Evolutionary conservation across 1,140 invertebrate genomes (phyloP), one percentile per base, ranked within the genome.

Genomic region (Drosophila nigromelanica): DNA sequence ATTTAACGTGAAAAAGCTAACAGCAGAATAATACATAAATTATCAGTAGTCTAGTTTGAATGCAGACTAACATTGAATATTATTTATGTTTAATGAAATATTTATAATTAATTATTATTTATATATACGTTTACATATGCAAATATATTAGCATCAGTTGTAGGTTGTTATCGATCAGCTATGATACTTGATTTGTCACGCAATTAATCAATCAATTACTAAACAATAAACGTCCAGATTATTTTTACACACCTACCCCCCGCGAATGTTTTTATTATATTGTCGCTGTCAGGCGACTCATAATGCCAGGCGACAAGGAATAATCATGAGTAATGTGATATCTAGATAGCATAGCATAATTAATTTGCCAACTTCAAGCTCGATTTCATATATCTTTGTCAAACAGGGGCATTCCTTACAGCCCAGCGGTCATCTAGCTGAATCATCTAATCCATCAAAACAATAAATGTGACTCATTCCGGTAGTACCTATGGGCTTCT

Each of bases 281-380:
- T 52, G 30, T 54, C 21, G 5, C 27, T 15, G 50, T 15, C 50
- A 18, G 7, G 5, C 45, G 24, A 33, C 21, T n/a, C 43, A 55
- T 24, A 39, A 30, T 48, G 21, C 10, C 10, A 30, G 12, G 39
- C 56, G 18, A 35, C 35, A 15, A n/a, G 27, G 24, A 40, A 30
- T 39, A n/a, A n/a, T 18, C 18, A 37, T 59, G 62, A 59, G 54
- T 56, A 72, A 67, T 30, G 30, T 5, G 30, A 27, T 14, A 59
- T 52, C 43, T 18, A 50, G 68, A 71, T 71, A 71, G 24, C 1
- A 11, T n/a, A n/a, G 15, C 51, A 37, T 59, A 72, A 72, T 71
- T 64, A 56, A 71, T 71, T 71, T 71, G 43, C 27, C 61, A 72
- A 66, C 66, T 66, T 30, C 35, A 27, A 7, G 11, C n/a, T 21